A percentile compares a stretch with the other conserved stretches of the same genome.
phyloP scores from a whole-genome alignment of 2,797 vertebrate species.

The Peromyscus attwateri region DNA sequence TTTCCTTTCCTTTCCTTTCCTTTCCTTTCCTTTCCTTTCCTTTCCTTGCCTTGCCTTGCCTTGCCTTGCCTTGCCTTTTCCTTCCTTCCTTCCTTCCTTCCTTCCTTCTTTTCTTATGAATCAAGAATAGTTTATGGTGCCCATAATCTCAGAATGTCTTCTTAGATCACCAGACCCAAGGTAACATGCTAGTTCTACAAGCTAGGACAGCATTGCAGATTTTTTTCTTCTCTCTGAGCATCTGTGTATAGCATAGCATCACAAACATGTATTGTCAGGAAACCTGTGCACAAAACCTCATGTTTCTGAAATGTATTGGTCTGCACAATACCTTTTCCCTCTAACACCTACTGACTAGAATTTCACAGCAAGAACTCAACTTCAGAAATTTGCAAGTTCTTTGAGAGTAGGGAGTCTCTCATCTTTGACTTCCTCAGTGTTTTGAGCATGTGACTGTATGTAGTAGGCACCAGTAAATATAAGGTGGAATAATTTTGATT shows the following conservation, averaged over 20 bases:
- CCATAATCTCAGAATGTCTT: neutral
- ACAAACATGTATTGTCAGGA: neutral
- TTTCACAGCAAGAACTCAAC: neutral
- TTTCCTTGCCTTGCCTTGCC: too few species aligned
- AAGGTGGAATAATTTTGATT: constrained; percentile 7
- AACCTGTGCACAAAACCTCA: neutral
- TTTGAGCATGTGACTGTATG: neutral
- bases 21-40: too few species aligned
- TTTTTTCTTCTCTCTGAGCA: neutral
- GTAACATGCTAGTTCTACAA: neutral
- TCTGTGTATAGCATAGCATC: neutral
- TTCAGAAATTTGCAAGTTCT: neutral
- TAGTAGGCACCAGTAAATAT: neutral
- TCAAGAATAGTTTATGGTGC: neutral
- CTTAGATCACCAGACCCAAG: neutral
- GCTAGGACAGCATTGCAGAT: neutral
- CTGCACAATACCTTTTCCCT: neutral
- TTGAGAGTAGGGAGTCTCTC: neutral
- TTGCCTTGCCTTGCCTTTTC: too few species aligned
- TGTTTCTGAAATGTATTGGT: constrained; percentile 19
- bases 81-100: too few species aligned
- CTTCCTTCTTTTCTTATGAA: too few species aligned
- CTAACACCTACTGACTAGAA: neutral
- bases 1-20: too few species aligned
- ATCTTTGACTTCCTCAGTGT: neutral